These are phyloP conservation scores for Cydia amplana DNA, from an alignment of 1,140 invertebrate species.

Conservation along the genomic window DNA sequence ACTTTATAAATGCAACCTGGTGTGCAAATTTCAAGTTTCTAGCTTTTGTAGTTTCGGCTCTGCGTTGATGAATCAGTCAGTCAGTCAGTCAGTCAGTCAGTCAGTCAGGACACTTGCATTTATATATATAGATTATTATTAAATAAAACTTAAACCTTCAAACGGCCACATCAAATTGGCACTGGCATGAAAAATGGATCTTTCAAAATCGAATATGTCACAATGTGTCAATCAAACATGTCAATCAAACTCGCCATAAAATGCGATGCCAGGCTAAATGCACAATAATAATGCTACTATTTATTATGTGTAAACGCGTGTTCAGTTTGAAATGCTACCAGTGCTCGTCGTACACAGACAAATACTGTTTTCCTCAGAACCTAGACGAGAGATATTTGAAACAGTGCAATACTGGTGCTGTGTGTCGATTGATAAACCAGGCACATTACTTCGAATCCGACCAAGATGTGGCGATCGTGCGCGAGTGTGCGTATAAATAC, in stretches of 20 bases:
- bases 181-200: constrained; percentile 11
- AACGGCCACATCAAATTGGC: neutral
- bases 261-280: neutral
- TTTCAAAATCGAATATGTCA: constrained; percentile 28
- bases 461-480: constrained; percentile 51
- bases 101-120: too few species aligned
- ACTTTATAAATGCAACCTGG: too few species aligned
- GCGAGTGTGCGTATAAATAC: constrained; percentile 65
- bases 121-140: too few species aligned
- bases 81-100: too few species aligned
- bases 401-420: constrained; percentile 46
- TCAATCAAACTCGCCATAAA: constrained; percentile 15
- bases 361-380: constrained; percentile 54
- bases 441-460: constrained; percentile 57
- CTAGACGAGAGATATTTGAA: constrained; percentile 53
- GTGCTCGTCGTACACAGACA: constrained; percentile 50
- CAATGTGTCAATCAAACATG: neutral
- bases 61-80: too few species aligned
- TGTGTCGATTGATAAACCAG: constrained; percentile 57
- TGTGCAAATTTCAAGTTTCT: too few species aligned
- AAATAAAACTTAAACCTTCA: constrained; percentile 7
- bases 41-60: too few species aligned
- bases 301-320: constrained; percentile 40
- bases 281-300: constrained; percentile 38
- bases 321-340: constrained; percentile 62